phyloP scores from a whole-genome alignment of 2,888 invertebrate species.

The Napeogenes sylphis region DNA sequence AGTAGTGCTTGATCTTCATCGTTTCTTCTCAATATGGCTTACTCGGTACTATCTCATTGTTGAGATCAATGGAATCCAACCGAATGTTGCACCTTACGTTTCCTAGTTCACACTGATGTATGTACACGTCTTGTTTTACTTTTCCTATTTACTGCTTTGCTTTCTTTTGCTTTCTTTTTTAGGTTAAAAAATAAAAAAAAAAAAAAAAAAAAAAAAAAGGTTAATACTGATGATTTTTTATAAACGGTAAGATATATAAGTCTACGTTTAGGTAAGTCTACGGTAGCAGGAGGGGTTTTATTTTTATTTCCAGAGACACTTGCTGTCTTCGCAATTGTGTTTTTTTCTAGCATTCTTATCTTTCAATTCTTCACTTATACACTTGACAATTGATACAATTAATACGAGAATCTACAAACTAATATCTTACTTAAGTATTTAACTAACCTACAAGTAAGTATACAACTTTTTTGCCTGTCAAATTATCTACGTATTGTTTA shows the following conservation, averaged over 20 bases:
- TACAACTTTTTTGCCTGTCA: no score
- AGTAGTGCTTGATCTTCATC: constrained; percentile 86
- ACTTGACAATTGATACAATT: no score
- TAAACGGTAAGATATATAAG: constrained; percentile 12
- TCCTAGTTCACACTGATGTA: constrained; percentile 63
- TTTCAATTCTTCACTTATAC: no score
- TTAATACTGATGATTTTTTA: constrained; percentile 5
- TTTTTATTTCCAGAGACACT: no score
- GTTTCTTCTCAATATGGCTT: constrained; percentile 87
- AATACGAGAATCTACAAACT: no score
- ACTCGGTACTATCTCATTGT: constrained; percentile 63
- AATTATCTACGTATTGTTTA: no score
- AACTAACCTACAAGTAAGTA: no score
- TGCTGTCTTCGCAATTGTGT: no score
- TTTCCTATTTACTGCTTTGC: constrained; percentile 36
- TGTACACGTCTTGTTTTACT: constrained; percentile 57
- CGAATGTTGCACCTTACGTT: constrained; percentile 62
- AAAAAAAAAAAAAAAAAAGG: no score
- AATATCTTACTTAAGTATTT: no score
- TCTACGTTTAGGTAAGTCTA: not conserved
- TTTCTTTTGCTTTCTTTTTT: constrained; percentile 26
- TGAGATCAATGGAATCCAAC: constrained; percentile 57
- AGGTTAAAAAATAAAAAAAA: no score
- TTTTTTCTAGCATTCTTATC: no score
- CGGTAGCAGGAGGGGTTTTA: not conserved